Percentiles rank a stretch among this genome's conserved stretches.
These are phyloP conservation scores for Alloscopus bannaensis DNA, from an alignment of 2,888 invertebrate species.

Conservation along the genomic window DNA sequence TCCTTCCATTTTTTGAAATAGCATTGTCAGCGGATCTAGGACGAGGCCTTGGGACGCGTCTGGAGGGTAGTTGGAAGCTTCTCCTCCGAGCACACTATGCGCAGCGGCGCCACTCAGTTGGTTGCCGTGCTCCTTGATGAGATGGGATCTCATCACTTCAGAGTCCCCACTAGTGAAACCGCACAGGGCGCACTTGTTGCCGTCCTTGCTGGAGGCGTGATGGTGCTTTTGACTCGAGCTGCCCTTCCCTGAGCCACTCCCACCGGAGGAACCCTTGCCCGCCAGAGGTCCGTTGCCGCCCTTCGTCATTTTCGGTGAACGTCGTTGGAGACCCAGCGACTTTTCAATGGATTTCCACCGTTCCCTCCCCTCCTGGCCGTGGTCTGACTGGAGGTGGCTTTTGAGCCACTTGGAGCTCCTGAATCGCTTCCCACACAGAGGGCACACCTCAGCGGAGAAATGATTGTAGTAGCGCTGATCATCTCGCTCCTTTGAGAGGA, in stretches of 20 bases:
- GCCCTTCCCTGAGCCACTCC: slow-evolving; percentile 26
- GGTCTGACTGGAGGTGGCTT: slow-evolving; percentile 90
- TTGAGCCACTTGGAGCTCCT: slow-evolving; percentile 92
- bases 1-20: slow-evolving; percentile 73
- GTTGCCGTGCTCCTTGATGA: slow-evolving; percentile 77
- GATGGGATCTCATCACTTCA: slow-evolving; percentile 76
- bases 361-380: slow-evolving; percentile 83
- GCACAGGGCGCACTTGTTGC: slow-evolving; percentile 75
- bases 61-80: slow-evolving; percentile 29
- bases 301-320: slow-evolving; percentile 52
- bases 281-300: slow-evolving; percentile 17
- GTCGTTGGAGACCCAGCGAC: slow-evolving; percentile 52
- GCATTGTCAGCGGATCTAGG: slow-evolving; percentile 70
- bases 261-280: slow-evolving; percentile 2
- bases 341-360: slow-evolving; percentile 80
- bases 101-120: slow-evolving; percentile 58
- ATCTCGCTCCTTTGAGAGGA: slow-evolving; percentile 78
- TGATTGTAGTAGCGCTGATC: slow-evolving; percentile 80
- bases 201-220: slow-evolving; percentile 50
- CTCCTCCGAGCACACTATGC: slow-evolving; percentile 46
- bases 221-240: slow-evolving; percentile 12
- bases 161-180: slow-evolving; percentile 74
- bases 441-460: slow-evolving; percentile 87
- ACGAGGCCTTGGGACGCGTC: slow-evolving; percentile 59
- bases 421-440: slow-evolving; percentile 90